Base-by-base conservation (phyloP, 1,140 invertebrate species). In the Trichoplusia ni region DNA sequence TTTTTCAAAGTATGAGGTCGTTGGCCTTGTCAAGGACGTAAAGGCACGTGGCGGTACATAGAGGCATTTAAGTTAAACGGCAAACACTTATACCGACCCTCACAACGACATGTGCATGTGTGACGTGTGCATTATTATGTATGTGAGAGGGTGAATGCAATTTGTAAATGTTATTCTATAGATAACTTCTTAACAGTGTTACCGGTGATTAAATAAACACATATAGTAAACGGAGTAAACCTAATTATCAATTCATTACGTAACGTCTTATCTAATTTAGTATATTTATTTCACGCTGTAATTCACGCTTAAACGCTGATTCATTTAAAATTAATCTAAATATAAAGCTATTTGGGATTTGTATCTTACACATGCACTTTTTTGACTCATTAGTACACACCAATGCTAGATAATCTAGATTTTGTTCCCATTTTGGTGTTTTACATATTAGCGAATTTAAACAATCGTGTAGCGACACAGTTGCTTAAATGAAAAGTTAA, bases 21-120 rank as follows among this genome's bases (percentile, higher is more conserved):
- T 77, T 74, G 82, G 71, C 82, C 84, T 79, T 72, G 75, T 65
- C 84, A 87, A 89, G 87, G 87, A 87, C 86, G 80, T 71, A 61
- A 19, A 49, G 70, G 67, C 87, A 88, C 85, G 87, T 88, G 86
- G 80, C 76, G 63, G 69, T 69, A 72, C 59, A 80, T 77, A 77
- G 54, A 69, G 71, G 82, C 71, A 79, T 79, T 75, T 73, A 73
- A 58, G 77, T 78, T 71, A 79, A 74, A 49, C 31, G 66, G 81
- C 70, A 82, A 78, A 80, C 59, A 67, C 72, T 75, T 76, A 68
- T 58, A 69, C 70, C 31, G 33, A 38, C 46, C 46, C 59, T 60
- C 38, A 29, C 18, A 2, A 44, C 1, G 16, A 42, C 27, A 21
- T 33, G 8, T 37, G 16, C 18, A 13, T 59, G n/a, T 59, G 56